These are phyloP conservation scores for Camponotus floridanus DNA, from an alignment of 1,140 invertebrate genomes.

Conservation along the genomic window DNA sequence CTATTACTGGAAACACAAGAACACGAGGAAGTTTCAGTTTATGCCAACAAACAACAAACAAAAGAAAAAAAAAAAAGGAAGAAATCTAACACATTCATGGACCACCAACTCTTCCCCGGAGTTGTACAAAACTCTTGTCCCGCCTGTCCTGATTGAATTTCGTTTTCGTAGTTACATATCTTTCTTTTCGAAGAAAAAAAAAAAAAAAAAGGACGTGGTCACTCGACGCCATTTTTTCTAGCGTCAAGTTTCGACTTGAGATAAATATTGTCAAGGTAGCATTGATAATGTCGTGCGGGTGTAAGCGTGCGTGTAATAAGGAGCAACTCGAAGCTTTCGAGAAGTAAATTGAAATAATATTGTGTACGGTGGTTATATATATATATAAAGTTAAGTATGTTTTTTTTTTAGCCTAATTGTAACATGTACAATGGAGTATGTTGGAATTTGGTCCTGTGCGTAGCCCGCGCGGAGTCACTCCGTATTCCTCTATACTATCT, in stretches of 20 bases:
- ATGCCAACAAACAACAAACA: slow-evolving; percentile 47
- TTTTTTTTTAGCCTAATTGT: slow-evolving; percentile 76
- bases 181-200: slow-evolving; percentile 61
- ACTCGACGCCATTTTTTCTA: slow-evolving; percentile 65
- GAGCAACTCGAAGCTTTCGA: slow-evolving; percentile 65
- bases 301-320: slow-evolving; percentile 51
- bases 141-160: slow-evolving; percentile 27
- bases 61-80: slow-evolving; percentile 49
- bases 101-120: slow-evolving; percentile 71
- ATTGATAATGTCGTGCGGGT: slow-evolving; percentile 55
- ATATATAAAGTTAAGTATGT: slow-evolving; percentile 71
- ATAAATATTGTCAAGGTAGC: slow-evolving; percentile 58
- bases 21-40: slow-evolving; percentile 71
- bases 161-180: slow-evolving; percentile 30
- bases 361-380: slow-evolving; percentile 70
- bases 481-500: slow-evolving; percentile 61
- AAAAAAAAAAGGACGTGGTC: slow-evolving; percentile 60
- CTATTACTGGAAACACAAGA: slow-evolving; percentile 65
- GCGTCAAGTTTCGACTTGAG: slow-evolving; percentile 64
- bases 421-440: slow-evolving; percentile 73
- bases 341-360: slow-evolving; percentile 71
- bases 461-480: slow-evolving; percentile 18
- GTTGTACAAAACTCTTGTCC: slow-evolving; percentile 68
- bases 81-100: slow-evolving; percentile 67
- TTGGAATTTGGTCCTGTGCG: slow-evolving; percentile 44